Conservation (phyloP, 2,113 vertebrate species). For the Myrmecobius fasciatus region DNA sequence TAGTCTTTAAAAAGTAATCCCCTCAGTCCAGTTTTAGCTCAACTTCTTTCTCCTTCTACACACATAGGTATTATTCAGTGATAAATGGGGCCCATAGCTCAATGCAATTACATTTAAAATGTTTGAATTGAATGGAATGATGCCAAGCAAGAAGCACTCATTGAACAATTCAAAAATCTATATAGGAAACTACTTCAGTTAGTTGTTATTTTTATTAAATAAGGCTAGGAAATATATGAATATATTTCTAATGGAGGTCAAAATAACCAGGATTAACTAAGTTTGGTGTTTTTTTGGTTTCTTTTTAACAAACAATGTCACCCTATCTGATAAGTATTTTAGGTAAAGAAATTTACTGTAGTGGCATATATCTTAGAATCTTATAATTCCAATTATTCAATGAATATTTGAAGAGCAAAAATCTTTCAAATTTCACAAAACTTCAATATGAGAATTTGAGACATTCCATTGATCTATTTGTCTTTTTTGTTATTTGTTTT, state of each 20-base stretch:
- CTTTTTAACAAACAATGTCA: not conserved
- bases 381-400: not conserved
- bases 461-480: not conserved
- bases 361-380: not conserved
- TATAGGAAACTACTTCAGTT: not conserved
- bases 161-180: not conserved
- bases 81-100: not conserved
- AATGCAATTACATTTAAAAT: not conserved
- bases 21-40: not conserved
- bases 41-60: not conserved
- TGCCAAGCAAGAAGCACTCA: not conserved
- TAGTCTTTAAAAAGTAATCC: not conserved
- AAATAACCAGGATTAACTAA: not conserved
- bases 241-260: not conserved
- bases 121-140: not conserved
- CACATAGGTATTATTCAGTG: not conserved
- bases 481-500: not conserved
- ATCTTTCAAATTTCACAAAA: not conserved
- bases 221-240: not conserved
- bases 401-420: not conserved
- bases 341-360: not conserved
- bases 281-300: not conserved
- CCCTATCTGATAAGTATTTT: not conserved
- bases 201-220: not conserved
- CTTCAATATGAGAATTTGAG: conserved; percentile 9